Base-by-base conservation (phyloP, 2,797 vertebrate species). In the Eulemur mongoz region DNA sequence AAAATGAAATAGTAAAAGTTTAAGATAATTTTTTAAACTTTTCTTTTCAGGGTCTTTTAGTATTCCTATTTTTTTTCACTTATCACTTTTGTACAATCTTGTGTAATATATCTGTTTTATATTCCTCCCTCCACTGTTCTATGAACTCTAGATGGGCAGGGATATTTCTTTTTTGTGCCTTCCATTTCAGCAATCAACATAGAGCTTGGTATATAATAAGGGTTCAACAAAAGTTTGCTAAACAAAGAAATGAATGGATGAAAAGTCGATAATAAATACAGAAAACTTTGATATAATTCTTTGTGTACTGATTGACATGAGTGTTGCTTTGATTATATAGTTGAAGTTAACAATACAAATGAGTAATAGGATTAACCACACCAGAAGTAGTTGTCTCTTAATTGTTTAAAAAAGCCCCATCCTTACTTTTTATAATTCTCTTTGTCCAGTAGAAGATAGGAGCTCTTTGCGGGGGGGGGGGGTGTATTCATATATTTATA, bases 331-430 rank as follows among this genome's bases (percentile, higher is more conserved):
- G 32, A 75, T 45, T 92, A 27, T 48, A 52, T 48, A 93, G 69
- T 45, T 76, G 54, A 96, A 86, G 11, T 72, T 80, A 81, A 76
- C 81, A 81, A 40, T 86, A 70, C 45, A 90, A 86, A 69, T 63
- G n/a, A 50, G 35, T 54, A 80, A 61, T 57, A 95, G 7, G n/a
- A 75, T 75, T 91, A 90, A 70, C 15, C 8, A 96, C 25, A 6
- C 52, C 75, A 67, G 50, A 86, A 67, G 23, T 65, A n/a, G 65
- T 89, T 95, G 32, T 67, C 30, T 70, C 38, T 25, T 94, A 67
- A 25, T 52, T 79, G 15, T 82, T 93, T 75, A 63, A 87, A 17
- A 67, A 75, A 4, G 70, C 5, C n/a, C 18, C 18, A 75, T 38
- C 7, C 25, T 82, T 65, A 76, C 32, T 38, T 61, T 80, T 70